Evolutionary conservation across 1,140 invertebrate genomes (phyloP).

Genomic region (Teleopsis dalmanni): DNA sequence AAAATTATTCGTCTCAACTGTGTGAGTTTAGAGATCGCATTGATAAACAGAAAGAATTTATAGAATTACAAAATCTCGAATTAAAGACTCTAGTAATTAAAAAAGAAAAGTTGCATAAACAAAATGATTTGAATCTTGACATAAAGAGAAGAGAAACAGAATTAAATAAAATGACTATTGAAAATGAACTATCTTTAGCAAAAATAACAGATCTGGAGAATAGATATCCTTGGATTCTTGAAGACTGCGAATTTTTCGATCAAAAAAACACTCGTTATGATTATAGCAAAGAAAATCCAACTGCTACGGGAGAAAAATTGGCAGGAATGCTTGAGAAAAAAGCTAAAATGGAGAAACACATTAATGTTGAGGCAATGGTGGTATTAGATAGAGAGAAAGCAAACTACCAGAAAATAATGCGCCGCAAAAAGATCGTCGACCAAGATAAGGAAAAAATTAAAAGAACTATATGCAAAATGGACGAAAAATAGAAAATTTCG

Average conservation of each 20-base stretch:
- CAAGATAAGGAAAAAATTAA: conserved; percentile 77
- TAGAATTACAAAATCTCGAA: conserved; percentile 69
- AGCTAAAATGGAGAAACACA: conserved; percentile 66
- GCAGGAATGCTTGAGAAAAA: conserved; percentile 57
- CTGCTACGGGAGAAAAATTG: conserved; percentile 54
- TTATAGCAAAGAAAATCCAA: conserved; percentile 51
- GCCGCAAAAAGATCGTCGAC: conserved; percentile 78
- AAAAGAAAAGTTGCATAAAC: conserved; percentile 63
- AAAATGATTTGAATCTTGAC: conserved; percentile 62
- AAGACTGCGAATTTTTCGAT: conserved; percentile 74
- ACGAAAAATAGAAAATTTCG: conserved; percentile 93
- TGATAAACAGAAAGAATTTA: conserved; percentile 65
- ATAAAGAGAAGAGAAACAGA: conserved; percentile 74
- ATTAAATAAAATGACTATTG: conserved; percentile 51
- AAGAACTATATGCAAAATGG: conserved; percentile 76
- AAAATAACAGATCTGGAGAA: conserved; percentile 41
- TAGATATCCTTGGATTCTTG: conserved; percentile 63
- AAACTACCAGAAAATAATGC: conserved; percentile 71
- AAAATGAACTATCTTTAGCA: conserved; percentile 42
- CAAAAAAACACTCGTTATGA: conserved; percentile 56
- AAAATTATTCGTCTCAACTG: too few species aligned
- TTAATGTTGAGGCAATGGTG: conserved; percentile 81
- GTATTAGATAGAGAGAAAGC: conserved; percentile 81
- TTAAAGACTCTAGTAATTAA: conserved; percentile 55
- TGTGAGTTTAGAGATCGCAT: too few species aligned